Evolutionary conservation across 2,888 invertebrate genomes (phyloP), one percentile per base, ranked within the genome.

Genomic region (Steromphala cineraria): DNA sequence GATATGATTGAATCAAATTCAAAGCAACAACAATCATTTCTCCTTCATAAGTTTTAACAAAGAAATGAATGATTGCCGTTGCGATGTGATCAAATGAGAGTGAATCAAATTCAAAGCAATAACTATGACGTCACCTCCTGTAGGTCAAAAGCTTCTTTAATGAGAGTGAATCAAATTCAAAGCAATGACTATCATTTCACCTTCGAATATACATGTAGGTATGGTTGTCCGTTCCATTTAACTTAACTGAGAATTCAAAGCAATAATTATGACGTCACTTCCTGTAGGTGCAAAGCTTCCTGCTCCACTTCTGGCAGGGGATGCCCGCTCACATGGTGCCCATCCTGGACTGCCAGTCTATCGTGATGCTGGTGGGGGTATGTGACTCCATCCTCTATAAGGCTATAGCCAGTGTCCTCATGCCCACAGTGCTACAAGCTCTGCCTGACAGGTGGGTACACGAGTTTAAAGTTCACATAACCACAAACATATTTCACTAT

Each of bases 71-170:
- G n/a, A n/a, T n/a, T n/a, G n/a, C n/a, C n/a, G n/a, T n/a, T n/a
- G n/a, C n/a, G n/a, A n/a, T n/a, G n/a, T n/a, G n/a, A n/a, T n/a
- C n/a, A n/a, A 36, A 2, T 4, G 36, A 2, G 36, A n/a, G n/a
- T n/a, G n/a, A n/a, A n/a, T n/a, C n/a, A n/a, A 36, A 5, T 46
- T 46, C 13, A 56, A 17, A 19, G n/a, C 56, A 56, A 56, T 56
- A 56, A 21, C 19, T 56, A 56, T 21, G 15, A 28, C 28, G 62
- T 7, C 79, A 53, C 71, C 8, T 75, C 15, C 84, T 87, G 10
- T 88, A 94, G 94, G 93, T 94, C n/a, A 93, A 94, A 83, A 93
- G 90, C n/a, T n/a, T n/a, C n/a, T n/a, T n/a, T n/a, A n/a, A n/a
- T n/a, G n/a, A n/a, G n/a, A n/a, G n/a, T n/a, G n/a, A n/a, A n/a